Evolutionary conservation across 2,113 vertebrate species (phyloP), one percentile per base, ranked within the genome.

Genomic region (Columba livia): DNA sequence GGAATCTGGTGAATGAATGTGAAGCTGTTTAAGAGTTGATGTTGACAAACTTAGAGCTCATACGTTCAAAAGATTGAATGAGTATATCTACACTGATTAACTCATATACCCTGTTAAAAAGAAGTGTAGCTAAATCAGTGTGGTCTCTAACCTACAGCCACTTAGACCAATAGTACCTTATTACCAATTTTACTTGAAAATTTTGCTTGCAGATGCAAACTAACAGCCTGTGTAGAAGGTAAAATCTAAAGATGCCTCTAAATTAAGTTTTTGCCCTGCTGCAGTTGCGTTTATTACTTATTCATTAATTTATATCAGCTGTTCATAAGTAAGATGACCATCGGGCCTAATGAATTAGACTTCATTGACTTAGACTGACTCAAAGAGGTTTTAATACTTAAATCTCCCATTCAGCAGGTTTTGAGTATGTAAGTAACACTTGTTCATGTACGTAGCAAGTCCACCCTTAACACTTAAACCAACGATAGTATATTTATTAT

Each of bases 121-220:
- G 84, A 94, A 92, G 85, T 79, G 53, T 69, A 81, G 70, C 57
- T 72, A 65, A 82, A 66, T 87, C 61, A 54, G 38, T 42, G 21
- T 0, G 0, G 34, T 53, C 75, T 90, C 83, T 93, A 78, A 93
- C 93, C 65, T 90, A 88, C 51, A 86, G 61, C 56, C 79, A 83
- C 53, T 93, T 93, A 94, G 90, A 71, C 75, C 54, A 74, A 89
- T n/a, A 78, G 32, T 17, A 86, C 38, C 65, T 85, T 90, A 94
- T 95, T 95, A 95, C 51, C 58, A 71, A 85, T 93, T 96, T 90
- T 85, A 40, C 71, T 88, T 77, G 6, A 91, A 58, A 93, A 88
- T 51, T 67, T 90, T 90, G 61, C 84, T 81, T 89, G 50, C 69
- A 79, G 80, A 90, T 94, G 69, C 69, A 93, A 96, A 88, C 86